A percentile compares a stretch with the other conserved stretches of the same genome.
Conservation (phyloP, 2,888 invertebrate genomes). For the Athetis lepigone region DNA sequence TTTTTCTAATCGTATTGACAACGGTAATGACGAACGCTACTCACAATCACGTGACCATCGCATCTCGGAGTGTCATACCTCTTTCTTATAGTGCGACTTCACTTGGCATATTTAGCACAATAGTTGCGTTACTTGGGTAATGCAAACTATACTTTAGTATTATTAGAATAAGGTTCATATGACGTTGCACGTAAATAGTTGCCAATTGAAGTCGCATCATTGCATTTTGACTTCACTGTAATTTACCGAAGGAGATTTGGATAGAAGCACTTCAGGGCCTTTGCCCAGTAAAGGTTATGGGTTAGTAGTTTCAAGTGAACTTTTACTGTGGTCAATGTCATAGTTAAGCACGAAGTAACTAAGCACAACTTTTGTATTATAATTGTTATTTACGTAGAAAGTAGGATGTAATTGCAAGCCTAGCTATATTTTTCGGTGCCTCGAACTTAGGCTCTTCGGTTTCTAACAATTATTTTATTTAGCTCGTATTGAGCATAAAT, state of each 20-base stretch:
- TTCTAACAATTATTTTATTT: background rate
- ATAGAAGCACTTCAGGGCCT: background rate
- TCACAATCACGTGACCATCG: no score
- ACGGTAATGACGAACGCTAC: no score
- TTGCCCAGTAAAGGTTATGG: background rate
- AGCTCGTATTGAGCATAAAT: background rate
- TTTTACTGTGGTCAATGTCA: slow-evolving; percentile 13
- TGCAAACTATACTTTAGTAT: no score
- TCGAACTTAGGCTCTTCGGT: background rate
- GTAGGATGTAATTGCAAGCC: slow-evolving; percentile 10
- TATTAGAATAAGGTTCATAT: no score
- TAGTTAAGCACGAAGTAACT: slow-evolving; percentile 32
- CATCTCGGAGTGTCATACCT: no score
- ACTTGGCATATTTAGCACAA: no score
- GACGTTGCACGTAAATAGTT: no score
- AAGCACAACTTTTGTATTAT: slow-evolving; percentile 48
- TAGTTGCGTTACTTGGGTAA: no score
- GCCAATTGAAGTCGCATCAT: no score
- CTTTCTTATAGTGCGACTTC: no score
- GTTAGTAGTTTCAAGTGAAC: background rate
- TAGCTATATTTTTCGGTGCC: slow-evolving; percentile 12
- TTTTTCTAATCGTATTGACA: no score
- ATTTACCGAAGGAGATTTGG: background rate
- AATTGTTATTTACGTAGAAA: slow-evolving; percentile 26
- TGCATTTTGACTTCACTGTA: background rate